Percentiles rank a stretch among this genome's conserved stretches.
phyloP scores from a whole-genome alignment of 2,113 vertebrate genomes.

The Dasyornis broadbenti region DNA sequence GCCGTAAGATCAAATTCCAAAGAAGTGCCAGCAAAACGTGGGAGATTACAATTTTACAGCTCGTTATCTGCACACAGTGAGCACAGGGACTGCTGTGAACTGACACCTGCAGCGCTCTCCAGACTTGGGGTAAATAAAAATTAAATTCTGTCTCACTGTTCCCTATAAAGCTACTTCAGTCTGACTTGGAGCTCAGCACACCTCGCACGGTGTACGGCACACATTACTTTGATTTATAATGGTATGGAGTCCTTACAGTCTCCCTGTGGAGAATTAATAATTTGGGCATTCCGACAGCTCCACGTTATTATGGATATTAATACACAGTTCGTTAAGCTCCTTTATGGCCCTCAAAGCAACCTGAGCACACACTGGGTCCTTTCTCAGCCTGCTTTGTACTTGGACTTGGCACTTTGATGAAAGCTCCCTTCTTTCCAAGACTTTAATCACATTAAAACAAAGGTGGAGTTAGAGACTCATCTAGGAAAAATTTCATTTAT shows the following conservation, averaged over 20 bases:
- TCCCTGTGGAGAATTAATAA: neutral
- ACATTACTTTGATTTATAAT: neutral
- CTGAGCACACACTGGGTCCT: neutral
- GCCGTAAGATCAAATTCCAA: rapidly evolving
- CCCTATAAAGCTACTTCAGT: neutral
- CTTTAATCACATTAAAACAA: slow-evolving; percentile 32
- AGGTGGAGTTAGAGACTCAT: slow-evolving; percentile 17
- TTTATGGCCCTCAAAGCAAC: neutral
- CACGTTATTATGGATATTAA: neutral
- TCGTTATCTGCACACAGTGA: neutral
- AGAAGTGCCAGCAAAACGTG: neutral
- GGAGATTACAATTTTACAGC: neutral
- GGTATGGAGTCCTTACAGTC: neutral
- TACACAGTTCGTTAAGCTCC: slow-evolving; percentile 24
- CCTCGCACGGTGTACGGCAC: neutral
- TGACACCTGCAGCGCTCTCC: neutral
- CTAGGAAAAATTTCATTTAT: slow-evolving; percentile 23
- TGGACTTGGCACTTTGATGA: slow-evolving; percentile 23
- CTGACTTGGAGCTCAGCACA: neutral
- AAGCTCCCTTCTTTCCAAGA: slow-evolving; percentile 8
- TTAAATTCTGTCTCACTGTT: rapidly evolving
- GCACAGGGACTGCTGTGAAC: neutral
- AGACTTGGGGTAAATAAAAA: neutral
- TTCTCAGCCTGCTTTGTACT: slow-evolving; percentile 22
- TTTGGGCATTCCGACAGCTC: neutral